Conservation (phyloP, 92 coral and sea anemone species). For the Heliopora coerulea region DNA sequence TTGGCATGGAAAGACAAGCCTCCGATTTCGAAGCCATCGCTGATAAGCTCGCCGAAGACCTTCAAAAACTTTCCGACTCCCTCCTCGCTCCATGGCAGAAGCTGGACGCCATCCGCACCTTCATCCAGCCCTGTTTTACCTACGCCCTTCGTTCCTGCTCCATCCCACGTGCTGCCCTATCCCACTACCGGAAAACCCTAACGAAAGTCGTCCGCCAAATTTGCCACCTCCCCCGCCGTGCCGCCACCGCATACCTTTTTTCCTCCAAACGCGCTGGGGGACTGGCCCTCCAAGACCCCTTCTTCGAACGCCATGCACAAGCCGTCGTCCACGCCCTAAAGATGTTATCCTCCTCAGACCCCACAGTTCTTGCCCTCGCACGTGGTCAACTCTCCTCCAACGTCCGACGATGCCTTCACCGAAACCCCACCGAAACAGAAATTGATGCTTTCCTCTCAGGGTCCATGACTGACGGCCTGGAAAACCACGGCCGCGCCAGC, state of each 20-base stretch:
- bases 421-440: background rate
- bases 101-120: conserved; percentile 39
- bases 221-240: conserved; percentile 29
- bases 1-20: conserved; percentile 8
- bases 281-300: too few species aligned
- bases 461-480: background rate
- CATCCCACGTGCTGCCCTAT: background rate
- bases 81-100: conserved; percentile 46
- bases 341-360: conserved; percentile 28
- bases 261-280: too few species aligned
- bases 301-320: conserved; percentile 25
- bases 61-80: conserved; percentile 17
- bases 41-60: conserved; percentile 14
- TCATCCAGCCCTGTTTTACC: conserved; percentile 40
- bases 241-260: too few species aligned
- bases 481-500: too few species aligned
- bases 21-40: conserved; percentile 12
- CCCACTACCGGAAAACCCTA: background rate
- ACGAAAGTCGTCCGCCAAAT: conserved; percentile 4
- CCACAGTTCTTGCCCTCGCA: conserved; percentile 3
- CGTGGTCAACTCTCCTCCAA: conserved; percentile 4
- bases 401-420: conserved; percentile 17
- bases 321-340: conserved; percentile 21
- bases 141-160: too few species aligned
- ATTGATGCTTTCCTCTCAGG: conserved; percentile 32